Percentiles rank a stretch among this genome's conserved stretches.
These are phyloP conservation scores for Pipistrellus kuhlii DNA, from an alignment of 2,797 vertebrate genomes.

Conservation along the genomic window DNA sequence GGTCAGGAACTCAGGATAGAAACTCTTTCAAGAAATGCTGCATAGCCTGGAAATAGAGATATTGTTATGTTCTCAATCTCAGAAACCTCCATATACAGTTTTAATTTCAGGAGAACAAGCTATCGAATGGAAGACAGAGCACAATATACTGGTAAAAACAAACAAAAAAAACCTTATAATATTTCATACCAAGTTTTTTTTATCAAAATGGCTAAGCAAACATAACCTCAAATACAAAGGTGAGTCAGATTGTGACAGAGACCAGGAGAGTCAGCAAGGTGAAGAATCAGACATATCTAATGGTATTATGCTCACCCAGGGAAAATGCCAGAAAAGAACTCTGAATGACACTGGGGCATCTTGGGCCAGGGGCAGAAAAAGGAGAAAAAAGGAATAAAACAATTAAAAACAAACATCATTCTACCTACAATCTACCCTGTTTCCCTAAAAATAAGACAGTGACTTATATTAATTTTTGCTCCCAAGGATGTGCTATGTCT, in stretches of 20 bases:
- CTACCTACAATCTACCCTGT: neutral
- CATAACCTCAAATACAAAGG: neutral
- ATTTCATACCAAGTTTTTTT: constrained; percentile 6
- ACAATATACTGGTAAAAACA: neutral
- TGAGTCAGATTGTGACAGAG: neutral
- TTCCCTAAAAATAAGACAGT: too few relatives aligned
- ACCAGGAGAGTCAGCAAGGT: neutral
- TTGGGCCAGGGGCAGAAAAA: fast-evolving
- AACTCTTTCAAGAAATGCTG: neutral
- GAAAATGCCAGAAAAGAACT: neutral
- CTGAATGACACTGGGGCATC: fast-evolving
- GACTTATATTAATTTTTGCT: too few relatives aligned
- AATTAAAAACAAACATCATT: neutral
- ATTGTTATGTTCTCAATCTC: neutral
- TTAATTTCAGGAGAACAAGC: neutral
- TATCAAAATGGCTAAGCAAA: neutral
- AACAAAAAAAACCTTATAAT: neutral
- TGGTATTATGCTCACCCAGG: neutral
- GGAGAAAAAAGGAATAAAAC: neutral
- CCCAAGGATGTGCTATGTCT: too few relatives aligned
- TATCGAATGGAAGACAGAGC: neutral
- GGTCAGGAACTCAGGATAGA: neutral
- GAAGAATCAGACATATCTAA: neutral
- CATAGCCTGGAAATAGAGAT: neutral
- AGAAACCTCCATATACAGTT: neutral